Evolutionary conservation across 2,113 vertebrate genomes (phyloP), one percentile per base, ranked within the genome.

Genomic region (Coptodon rendalli): DNA sequence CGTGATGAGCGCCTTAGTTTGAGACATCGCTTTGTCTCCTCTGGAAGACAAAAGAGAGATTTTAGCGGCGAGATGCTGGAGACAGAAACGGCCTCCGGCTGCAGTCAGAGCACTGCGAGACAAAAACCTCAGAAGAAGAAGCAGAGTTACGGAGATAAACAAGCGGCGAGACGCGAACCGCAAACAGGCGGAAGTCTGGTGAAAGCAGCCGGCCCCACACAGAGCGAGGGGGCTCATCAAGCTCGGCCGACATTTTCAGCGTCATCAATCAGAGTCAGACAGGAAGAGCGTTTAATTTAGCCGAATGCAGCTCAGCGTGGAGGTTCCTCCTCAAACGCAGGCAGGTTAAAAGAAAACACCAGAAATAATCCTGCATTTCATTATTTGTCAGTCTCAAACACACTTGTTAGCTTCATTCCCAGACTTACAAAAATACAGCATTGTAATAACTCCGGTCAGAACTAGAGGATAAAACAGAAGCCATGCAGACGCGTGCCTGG

Each of bases 41-140:
- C 81, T 2, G 43, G 79, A 88, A 88, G 86, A 86, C 71, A 76
- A 82, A 80, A n/a, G n/a, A 48, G 24, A 85, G 57, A 34, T 76
- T 82, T 66, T 12, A 68, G 40, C 7, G 2, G 31, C 6, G 27
- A 57, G 73, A 27, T 24, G 73, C 14, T 8, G 13, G 10, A 45
- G 52, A 48, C 34, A 1, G 29, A 40, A 36, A 6, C 5, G 6
- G 27, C 16, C 71, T 78, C 24, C 0, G 45, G 71, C 45, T 78
- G 71, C 43, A 27, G 68, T 12, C 24, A 11, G 43, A 29, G 43
- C 16, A 1, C 43, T 19, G 43, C 9, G 9, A 50, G 43, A 78
- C 71, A 6, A 78, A 78, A 31, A 31, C 27, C 24, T 78, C 71
- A 31, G 43, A 19, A 19, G 43, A 76, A 19, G 43, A 78, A 76